These are phyloP conservation scores for Cotesia congregata DNA, from an alignment of 2,888 invertebrate species.

Conservation along the genomic window DNA sequence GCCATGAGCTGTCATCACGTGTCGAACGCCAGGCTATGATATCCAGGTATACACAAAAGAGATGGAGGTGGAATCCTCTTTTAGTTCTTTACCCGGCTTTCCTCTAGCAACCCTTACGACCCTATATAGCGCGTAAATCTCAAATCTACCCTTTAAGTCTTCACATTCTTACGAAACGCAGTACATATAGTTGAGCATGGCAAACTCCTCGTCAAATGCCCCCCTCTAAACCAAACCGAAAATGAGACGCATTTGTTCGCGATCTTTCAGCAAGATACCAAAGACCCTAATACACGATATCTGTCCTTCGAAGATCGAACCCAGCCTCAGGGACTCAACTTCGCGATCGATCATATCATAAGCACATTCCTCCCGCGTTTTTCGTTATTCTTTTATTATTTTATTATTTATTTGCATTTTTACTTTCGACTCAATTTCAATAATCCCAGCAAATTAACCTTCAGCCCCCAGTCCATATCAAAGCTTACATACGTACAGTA, in stretches of 20 bases:
- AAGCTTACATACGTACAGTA: background rate
- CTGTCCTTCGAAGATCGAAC: slow-evolving; percentile 12
- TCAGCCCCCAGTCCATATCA: slow-evolving; percentile 23
- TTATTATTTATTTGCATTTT: background rate
- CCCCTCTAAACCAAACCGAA: background rate
- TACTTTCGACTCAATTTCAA: slow-evolving; percentile 26
- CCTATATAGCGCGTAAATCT: slow-evolving; percentile 40
- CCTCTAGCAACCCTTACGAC: slow-evolving; percentile 32
- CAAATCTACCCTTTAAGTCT: slow-evolving; percentile 39
- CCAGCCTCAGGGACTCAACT: slow-evolving; percentile 2
- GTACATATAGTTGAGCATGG: background rate
- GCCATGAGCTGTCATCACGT: slow-evolving; percentile 70
- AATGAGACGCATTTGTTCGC: slow-evolving; percentile 20
- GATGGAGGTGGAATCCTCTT: background rate
- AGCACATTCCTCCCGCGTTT: background rate
- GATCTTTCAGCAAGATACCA: slow-evolving; percentile 22
- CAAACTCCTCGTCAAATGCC: slow-evolving; percentile 1
- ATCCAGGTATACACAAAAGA: slow-evolving; percentile 43
- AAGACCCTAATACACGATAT: slow-evolving; percentile 20
- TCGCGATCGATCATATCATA: slow-evolving; percentile 20
- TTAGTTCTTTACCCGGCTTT: slow-evolving; percentile 14
- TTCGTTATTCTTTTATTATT: background rate
- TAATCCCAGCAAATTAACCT: slow-evolving; percentile 35
- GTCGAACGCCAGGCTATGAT: slow-evolving; percentile 55
- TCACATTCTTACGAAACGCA: slow-evolving; percentile 4